A percentile compares a stretch with the other conserved stretches of the same genome.
phyloP scores from a whole-genome alignment of 2,113 vertebrate genomes.

The Syngnathus scovelli region DNA sequence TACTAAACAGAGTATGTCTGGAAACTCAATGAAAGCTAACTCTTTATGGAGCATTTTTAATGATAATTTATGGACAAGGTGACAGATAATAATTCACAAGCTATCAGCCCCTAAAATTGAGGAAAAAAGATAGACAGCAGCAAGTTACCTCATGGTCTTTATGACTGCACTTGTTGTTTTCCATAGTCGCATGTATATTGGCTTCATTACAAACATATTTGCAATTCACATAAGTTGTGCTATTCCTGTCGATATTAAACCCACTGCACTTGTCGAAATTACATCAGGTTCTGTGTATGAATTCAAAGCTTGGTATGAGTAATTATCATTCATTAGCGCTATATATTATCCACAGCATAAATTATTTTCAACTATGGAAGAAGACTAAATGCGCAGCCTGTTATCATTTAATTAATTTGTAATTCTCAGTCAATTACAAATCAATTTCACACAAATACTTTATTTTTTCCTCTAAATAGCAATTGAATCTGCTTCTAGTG shows the following conservation, averaged over 20 bases:
- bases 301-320: background rate
- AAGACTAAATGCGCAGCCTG: background rate
- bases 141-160: background rate
- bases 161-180: background rate
- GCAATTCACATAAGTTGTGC: background rate
- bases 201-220: background rate
- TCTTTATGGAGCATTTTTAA: background rate
- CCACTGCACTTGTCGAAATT: background rate
- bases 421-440: background rate
- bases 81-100: background rate
- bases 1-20: no score
- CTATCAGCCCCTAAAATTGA: background rate
- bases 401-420: slow-evolving; percentile 8
- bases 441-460: slow-evolving; percentile 23
- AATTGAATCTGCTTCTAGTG: slow-evolving; percentile 33
- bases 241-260: background rate
- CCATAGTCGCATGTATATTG: background rate
- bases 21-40: background rate
- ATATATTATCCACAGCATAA: background rate
- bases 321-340: background rate
- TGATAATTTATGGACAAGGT: background rate
- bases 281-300: background rate
- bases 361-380: background rate
- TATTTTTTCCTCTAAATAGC: slow-evolving; percentile 8
- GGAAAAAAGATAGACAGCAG: background rate